These are phyloP conservation scores for Chelidonichthys spinosus DNA, from an alignment of 2,797 vertebrate genomes.

Conservation along the genomic window DNA sequence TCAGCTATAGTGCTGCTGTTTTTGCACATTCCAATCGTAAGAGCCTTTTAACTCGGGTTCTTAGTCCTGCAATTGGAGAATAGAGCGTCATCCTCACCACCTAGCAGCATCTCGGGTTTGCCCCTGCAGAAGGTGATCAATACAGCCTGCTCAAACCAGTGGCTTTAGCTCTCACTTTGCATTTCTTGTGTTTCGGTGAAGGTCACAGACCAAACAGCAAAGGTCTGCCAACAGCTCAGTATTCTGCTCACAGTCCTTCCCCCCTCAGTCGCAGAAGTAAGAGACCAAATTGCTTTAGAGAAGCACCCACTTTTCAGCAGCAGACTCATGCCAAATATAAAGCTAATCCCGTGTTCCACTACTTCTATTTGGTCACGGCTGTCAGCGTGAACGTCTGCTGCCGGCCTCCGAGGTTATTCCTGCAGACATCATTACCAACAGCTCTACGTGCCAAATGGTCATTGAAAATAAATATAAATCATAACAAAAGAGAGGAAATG, in stretches of 20 bases:
- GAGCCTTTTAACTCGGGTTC: constrained; percentile 23
- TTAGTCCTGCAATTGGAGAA: constrained; percentile 39
- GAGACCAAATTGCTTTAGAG: constrained; percentile 44
- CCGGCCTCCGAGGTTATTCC: constrained; percentile 48
- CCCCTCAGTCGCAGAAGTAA: constrained; percentile 38
- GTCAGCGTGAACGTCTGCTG: constrained; percentile 53
- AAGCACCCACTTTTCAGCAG: constrained; percentile 48
- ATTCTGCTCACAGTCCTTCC: constrained; percentile 57
- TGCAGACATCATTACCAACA: constrained; percentile 48
- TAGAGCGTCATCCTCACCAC: constrained; percentile 36
- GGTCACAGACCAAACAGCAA: constrained; percentile 74
- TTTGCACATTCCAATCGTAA: neutral
- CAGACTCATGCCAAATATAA: constrained; percentile 52
- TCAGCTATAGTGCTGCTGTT: neutral
- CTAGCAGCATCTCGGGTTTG: constrained; percentile 51
- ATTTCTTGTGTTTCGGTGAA: constrained; percentile 70
- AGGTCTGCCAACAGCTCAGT: constrained; percentile 65
- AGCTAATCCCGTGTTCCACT: constrained; percentile 69
- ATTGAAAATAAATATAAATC: constrained; percentile 57
- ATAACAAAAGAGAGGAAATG: constrained; percentile 33
- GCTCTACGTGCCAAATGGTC: constrained; percentile 38
- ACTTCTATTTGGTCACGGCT: constrained; percentile 54
- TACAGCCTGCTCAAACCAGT: constrained; percentile 66
- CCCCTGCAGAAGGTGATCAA: constrained; percentile 67
- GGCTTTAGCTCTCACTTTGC: constrained; percentile 59